Evolutionary conservation across 2,113 vertebrate species (phyloP).

Genomic region (Herpetotheres cachinnans): DNA sequence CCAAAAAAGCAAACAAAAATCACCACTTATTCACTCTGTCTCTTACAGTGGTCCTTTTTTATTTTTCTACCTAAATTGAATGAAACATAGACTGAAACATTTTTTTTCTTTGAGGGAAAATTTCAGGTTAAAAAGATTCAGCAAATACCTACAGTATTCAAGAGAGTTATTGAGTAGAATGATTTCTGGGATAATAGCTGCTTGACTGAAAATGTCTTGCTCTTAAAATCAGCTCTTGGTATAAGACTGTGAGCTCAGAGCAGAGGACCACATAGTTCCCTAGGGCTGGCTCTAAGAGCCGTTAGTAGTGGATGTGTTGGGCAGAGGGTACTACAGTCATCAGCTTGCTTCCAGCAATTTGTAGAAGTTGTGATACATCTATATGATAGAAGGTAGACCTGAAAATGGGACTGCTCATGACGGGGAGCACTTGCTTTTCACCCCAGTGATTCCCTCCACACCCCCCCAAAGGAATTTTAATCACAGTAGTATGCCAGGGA

Average conservation of each 20-base stretch:
- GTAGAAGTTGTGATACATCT: neutral
- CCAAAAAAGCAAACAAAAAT: neutral
- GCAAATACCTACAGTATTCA: neutral
- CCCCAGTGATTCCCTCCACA: too few relatives aligned
- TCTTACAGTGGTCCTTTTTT: neutral
- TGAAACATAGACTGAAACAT: neutral
- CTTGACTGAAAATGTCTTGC: neutral
- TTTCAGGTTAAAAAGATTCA: neutral
- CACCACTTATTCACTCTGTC: neutral
- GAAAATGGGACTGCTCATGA: neutral
- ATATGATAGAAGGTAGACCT: neutral
- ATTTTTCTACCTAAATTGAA: neutral
- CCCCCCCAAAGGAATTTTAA: neutral
- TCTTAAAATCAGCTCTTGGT: neutral
- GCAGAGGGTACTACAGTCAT: neutral
- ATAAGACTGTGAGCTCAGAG: fast-evolving
- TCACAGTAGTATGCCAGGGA: neutral
- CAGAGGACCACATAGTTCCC: neutral
- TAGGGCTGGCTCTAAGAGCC: neutral
- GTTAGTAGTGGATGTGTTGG: neutral
- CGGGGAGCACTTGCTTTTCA: neutral
- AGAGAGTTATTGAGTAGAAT: neutral
- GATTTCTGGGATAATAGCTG: neutral
- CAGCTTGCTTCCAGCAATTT: neutral
- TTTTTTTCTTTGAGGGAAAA: neutral